phyloP scores from a whole-genome alignment of 2,888 invertebrate genomes.

The Hybos culiciformis region DNA sequence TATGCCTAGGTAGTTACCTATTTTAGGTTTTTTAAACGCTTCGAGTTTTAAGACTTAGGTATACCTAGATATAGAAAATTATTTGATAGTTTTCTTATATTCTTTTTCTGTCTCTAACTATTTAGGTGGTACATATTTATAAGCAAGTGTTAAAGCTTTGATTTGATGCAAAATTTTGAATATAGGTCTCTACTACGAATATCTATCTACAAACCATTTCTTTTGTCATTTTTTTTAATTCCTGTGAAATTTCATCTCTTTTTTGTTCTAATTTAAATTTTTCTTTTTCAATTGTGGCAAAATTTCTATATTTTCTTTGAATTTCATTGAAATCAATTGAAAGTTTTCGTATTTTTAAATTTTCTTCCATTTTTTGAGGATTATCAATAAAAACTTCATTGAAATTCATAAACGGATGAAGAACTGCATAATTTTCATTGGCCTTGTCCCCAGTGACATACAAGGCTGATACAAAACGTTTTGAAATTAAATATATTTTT shows the following conservation, averaged over 20 bases:
- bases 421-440: slow-evolving; percentile 48
- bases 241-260: slow-evolving; percentile 37
- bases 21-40: too few relatives aligned
- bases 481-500: neutral
- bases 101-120: too few relatives aligned
- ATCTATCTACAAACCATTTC: neutral
- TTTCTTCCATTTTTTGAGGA: slow-evolving; percentile 40
- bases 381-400: slow-evolving; percentile 41
- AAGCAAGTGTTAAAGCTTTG: too few relatives aligned
- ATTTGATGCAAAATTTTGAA: too few relatives aligned
- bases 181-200: too few relatives aligned
- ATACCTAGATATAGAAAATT: too few relatives aligned
- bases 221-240: slow-evolving; percentile 29
- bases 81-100: too few relatives aligned
- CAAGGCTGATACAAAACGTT: slow-evolving; percentile 23
- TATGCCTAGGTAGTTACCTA: too few relatives aligned
- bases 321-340: slow-evolving; percentile 42
- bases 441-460: slow-evolving; percentile 56
- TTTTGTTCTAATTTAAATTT: slow-evolving; percentile 41
- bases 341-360: slow-evolving; percentile 42
- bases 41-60: too few relatives aligned
- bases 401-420: slow-evolving; percentile 56
- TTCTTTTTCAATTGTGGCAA: slow-evolving; percentile 40
- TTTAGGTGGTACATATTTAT: too few relatives aligned
- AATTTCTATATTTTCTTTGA: slow-evolving; percentile 47